These are phyloP conservation scores for Hymenochirus boettgeri DNA, from an alignment of 2,113 vertebrate species.

Conservation along the genomic window DNA sequence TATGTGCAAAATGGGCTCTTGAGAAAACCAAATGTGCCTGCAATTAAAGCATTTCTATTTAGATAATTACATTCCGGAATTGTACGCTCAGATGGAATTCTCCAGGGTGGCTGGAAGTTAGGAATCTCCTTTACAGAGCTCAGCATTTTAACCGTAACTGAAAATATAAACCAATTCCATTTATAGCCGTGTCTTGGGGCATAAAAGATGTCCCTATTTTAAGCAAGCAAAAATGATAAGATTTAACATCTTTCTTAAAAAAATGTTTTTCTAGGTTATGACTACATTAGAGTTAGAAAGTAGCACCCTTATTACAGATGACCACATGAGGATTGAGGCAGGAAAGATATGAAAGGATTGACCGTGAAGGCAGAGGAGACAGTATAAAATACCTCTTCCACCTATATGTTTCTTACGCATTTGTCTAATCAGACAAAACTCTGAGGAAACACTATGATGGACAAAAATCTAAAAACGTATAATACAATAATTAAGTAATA, in stretches of 20 bases:
- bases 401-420: too few relatives aligned
- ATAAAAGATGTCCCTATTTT: slow-evolving; percentile 42
- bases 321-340: too few relatives aligned
- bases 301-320: too few relatives aligned
- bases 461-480: too few relatives aligned
- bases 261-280: slow-evolving; percentile 46
- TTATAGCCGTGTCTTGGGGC: slow-evolving; percentile 25
- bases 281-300: too few relatives aligned
- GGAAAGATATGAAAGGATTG: too few relatives aligned
- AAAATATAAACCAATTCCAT: background rate
- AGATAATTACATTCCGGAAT: slow-evolving; percentile 60
- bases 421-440: too few relatives aligned
- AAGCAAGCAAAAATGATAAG: slow-evolving; percentile 36
- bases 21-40: slow-evolving; percentile 55
- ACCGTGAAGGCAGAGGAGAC: too few relatives aligned
- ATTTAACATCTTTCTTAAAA: slow-evolving; percentile 39
- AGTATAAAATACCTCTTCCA: too few relatives aligned
- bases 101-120: slow-evolving; percentile 52
- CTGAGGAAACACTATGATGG: too few relatives aligned
- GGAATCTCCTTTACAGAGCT: slow-evolving; percentile 42
- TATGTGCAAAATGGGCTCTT: slow-evolving; percentile 53
- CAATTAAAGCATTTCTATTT: slow-evolving; percentile 62
- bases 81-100: slow-evolving; percentile 54
- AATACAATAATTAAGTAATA: too few relatives aligned
- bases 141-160: background rate